Evolutionary conservation across 1,140 invertebrate genomes (phyloP).

Genomic region (Tetragonula clypearis): DNA sequence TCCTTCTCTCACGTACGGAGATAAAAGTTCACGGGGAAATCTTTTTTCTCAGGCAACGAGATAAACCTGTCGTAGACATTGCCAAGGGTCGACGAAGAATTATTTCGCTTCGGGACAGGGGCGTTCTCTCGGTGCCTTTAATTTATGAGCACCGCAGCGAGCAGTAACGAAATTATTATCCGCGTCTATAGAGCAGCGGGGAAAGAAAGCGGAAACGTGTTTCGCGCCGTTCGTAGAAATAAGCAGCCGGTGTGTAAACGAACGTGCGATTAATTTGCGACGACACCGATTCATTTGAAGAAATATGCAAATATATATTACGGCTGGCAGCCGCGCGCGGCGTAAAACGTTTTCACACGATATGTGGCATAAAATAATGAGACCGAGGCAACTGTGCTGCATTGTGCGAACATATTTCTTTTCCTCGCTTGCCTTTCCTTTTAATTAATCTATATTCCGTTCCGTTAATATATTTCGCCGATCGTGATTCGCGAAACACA

Average conservation of each 20-base stretch:
- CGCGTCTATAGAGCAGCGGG: not conserved
- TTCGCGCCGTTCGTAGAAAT: conserved; percentile 46
- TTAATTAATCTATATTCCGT: not conserved
- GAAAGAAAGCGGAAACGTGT: conserved; percentile 18
- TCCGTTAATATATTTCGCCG: not conserved
- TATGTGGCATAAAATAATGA: not conserved
- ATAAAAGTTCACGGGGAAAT: not conserved
- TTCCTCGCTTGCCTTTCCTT: not conserved
- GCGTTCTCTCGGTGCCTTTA: not conserved
- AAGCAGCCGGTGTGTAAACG: conserved; percentile 50
- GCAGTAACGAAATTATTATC: conserved; percentile 44
- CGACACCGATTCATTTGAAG: conserved; percentile 31
- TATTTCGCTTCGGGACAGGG: not conserved
- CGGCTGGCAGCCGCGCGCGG: not conserved
- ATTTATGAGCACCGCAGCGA: conserved; percentile 1
- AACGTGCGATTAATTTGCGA: conserved; percentile 52
- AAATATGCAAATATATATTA: conserved; percentile 31
- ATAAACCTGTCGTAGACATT: not conserved
- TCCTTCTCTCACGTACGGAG: not conserved
- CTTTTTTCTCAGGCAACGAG: not conserved
- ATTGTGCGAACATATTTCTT: not conserved
- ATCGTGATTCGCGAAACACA: not conserved
- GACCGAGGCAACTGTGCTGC: not conserved
- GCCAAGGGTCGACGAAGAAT: conserved; percentile 6
- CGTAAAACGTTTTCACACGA: not conserved